These are phyloP conservation scores for Thalassarche chlororhynchos DNA, from an alignment of 2,113 vertebrate genomes.

Conservation along the genomic window DNA sequence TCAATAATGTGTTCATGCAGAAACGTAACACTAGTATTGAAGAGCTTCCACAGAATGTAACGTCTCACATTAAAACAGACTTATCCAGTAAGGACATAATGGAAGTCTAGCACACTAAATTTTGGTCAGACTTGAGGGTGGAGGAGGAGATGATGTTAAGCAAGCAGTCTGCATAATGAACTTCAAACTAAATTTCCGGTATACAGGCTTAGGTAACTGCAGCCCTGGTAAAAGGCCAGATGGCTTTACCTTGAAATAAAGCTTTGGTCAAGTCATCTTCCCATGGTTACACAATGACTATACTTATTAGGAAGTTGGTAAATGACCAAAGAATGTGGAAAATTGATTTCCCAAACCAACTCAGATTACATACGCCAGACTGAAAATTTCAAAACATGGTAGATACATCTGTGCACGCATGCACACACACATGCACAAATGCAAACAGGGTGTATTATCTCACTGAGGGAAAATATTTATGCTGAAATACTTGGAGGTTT, in stretches of 20 bases:
- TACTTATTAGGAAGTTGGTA: background rate
- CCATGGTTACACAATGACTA: background rate
- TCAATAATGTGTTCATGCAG: background rate
- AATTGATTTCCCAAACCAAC: background rate
- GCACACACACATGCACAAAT: background rate
- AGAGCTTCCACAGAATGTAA: background rate
- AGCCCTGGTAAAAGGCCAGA: background rate
- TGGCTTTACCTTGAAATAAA: background rate
- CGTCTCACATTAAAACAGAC: background rate
- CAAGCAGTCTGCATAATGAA: background rate
- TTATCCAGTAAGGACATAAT: background rate
- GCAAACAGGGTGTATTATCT: background rate
- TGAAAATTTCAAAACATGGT: background rate
- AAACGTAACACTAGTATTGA: background rate
- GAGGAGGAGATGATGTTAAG: background rate
- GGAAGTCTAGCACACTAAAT: background rate
- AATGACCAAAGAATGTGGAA: background rate
- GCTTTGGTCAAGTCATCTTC: background rate
- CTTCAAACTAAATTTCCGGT: background rate
- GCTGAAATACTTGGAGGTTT: background rate
- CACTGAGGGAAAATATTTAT: background rate
- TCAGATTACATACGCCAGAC: background rate
- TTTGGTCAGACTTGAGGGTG: background rate
- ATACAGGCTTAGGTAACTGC: background rate
- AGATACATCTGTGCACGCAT: background rate